phyloP scores from a whole-genome alignment of 2,797 vertebrate species.

The Falco rusticolus region DNA sequence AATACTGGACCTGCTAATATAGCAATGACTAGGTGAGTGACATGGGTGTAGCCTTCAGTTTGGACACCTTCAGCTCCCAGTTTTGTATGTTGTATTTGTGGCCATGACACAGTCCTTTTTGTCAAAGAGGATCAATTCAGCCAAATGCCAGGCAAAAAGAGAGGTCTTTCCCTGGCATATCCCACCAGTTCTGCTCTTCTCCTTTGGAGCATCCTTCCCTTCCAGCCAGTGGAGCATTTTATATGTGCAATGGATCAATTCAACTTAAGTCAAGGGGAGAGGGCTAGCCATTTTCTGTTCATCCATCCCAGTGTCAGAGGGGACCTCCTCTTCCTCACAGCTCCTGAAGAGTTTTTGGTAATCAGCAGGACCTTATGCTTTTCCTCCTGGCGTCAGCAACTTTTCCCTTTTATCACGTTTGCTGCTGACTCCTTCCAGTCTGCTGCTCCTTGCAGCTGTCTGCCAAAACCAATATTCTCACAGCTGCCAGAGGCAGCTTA shows the following conservation, averaged over 20 bases:
- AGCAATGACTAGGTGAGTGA: not conserved
- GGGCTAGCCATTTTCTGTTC: not conserved
- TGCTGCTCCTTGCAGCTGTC: constrained; percentile 66
- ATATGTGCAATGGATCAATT: not conserved
- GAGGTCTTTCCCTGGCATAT: not conserved
- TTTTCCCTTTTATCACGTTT: constrained; percentile 72
- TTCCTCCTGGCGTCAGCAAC: constrained; percentile 64
- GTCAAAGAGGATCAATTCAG: not conserved
- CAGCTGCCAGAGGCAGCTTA: constrained; percentile 74
- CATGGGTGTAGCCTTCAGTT: not conserved
- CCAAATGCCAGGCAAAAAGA: not conserved
- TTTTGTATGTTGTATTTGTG: not conserved
- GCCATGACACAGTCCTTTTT: not conserved
- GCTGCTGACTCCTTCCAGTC: constrained; percentile 75
- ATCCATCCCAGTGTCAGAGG: not conserved
- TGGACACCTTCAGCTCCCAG: not conserved
- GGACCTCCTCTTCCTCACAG: constrained; percentile 21
- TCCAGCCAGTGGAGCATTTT: not conserved
- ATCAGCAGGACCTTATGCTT: constrained; percentile 45
- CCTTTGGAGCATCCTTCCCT: not conserved
- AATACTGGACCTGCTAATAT: not conserved
- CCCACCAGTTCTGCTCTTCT: not conserved
- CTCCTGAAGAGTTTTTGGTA: constrained; percentile 38
- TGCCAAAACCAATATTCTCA: constrained; percentile 77
- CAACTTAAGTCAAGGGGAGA: not conserved